phyloP scores from a whole-genome alignment of 1,140 invertebrate species.

The Procambarus clarkii region DNA sequence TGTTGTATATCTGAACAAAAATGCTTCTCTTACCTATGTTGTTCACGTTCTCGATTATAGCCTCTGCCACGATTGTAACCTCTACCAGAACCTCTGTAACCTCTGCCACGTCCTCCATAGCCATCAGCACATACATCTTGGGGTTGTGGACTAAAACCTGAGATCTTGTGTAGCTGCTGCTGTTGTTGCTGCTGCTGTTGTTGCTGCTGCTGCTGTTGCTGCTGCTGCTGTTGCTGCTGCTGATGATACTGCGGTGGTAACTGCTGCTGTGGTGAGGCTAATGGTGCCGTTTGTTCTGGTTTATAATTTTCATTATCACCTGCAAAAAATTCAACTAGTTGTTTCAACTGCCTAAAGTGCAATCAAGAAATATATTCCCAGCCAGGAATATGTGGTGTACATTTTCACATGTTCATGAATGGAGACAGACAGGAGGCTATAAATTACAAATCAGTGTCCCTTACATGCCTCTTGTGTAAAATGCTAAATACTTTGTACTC shows the following conservation, averaged over 20 bases:
- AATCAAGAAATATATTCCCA: too few relatives aligned
- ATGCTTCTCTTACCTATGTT: slow-evolving; percentile 5
- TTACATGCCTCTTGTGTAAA: too few relatives aligned
- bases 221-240: slow-evolving; percentile 59
- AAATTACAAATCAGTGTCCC: too few relatives aligned
- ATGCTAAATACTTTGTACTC: too few relatives aligned
- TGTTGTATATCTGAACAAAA: too few relatives aligned
- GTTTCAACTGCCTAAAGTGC: too few relatives aligned
- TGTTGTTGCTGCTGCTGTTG: too few relatives aligned
- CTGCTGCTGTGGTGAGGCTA: slow-evolving; percentile 38
- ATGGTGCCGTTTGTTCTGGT: slow-evolving; percentile 73
- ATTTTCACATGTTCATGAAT: too few relatives aligned
- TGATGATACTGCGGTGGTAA: slow-evolving; percentile 76
- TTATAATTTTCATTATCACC: slow-evolving; percentile 76
- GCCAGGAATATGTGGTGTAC: too few relatives aligned
- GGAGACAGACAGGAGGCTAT: too few relatives aligned
- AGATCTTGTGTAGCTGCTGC: slow-evolving; percentile 27
- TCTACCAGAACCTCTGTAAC: slow-evolving; percentile 25
- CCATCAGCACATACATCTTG: slow-evolving; percentile 19
- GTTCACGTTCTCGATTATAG: background rate
- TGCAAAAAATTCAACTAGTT: slow-evolving; percentile 72
- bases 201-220: too few relatives aligned
- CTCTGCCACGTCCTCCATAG: slow-evolving; percentile 19
- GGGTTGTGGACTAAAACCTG: slow-evolving; percentile 53
- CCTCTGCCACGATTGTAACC: slow-evolving; percentile 28